phyloP scores from a whole-genome alignment of 2,797 vertebrate genomes.

The Enoplosus armatus region DNA sequence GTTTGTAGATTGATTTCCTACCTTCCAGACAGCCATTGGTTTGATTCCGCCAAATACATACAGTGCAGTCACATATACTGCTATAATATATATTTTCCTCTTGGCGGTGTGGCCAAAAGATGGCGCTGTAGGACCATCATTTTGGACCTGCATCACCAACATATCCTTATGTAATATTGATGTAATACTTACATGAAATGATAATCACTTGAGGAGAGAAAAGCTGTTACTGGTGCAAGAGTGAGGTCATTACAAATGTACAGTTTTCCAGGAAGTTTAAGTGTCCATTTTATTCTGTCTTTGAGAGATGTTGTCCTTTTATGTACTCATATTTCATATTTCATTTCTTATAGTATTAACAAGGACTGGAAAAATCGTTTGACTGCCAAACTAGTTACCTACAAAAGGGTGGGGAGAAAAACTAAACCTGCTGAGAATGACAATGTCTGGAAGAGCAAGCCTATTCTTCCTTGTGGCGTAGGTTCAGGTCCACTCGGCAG shows the following conservation, averaged over 20 bases:
- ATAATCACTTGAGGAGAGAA: background rate
- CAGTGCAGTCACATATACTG: no score
- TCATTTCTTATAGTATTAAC: slow-evolving; percentile 73
- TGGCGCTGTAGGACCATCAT: background rate
- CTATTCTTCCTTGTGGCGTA: background rate
- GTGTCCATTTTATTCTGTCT: background rate
- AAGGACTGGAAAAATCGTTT: slow-evolving; percentile 71
- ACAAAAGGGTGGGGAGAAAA: slow-evolving; percentile 66
- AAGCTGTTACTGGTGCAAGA: background rate
- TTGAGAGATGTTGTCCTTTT: background rate
- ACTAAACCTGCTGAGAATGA: slow-evolving; percentile 27
- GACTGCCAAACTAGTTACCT: slow-evolving; percentile 37
- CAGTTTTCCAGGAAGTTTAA: background rate
- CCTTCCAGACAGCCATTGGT: background rate
- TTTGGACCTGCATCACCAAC: background rate
- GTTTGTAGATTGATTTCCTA: background rate
- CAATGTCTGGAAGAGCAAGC: slow-evolving; percentile 55
- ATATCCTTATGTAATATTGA: background rate
- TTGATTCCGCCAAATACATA: no score
- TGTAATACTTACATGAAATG: background rate
- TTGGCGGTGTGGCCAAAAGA: background rate
- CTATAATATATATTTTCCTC: background rate
- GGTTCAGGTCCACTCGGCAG: slow-evolving; percentile 3
- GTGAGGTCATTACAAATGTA: background rate
- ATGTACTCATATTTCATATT: background rate